A percentile compares a stretch with the other conserved stretches of the same genome.
These are phyloP conservation scores for Enhydra lutris DNA, from an alignment of 2,113 vertebrate species.

Conservation along the genomic window DNA sequence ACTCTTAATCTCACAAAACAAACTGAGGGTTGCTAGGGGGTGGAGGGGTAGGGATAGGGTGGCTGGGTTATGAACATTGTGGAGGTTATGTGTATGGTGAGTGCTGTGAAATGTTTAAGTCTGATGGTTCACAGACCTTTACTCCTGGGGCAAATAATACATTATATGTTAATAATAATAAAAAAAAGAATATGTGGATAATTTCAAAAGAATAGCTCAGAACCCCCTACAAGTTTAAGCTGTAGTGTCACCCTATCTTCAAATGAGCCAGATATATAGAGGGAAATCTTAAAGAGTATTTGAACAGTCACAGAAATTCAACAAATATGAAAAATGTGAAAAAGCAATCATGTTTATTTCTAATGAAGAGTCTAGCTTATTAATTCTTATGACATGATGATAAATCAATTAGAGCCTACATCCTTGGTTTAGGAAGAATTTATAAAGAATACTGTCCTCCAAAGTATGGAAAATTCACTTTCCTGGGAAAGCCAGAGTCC, in stretches of 20 bases:
- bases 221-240: not conserved
- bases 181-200: not conserved
- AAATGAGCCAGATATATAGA: not conserved
- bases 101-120: too few species aligned
- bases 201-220: not conserved
- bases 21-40: too few species aligned
- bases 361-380: not conserved
- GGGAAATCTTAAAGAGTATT: not conserved
- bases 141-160: too few species aligned
- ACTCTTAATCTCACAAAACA: too few species aligned
- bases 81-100: too few species aligned
- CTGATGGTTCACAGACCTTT: too few species aligned
- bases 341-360: slow-evolving; percentile 3
- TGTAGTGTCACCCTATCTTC: not conserved
- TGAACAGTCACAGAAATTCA: not conserved
- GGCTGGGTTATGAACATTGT: too few species aligned
- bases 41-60: too few species aligned
- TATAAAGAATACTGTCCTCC: not conserved
- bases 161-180: too few species aligned
- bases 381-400: not conserved
- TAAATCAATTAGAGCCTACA: not conserved
- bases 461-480: not conserved
- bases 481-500: not conserved
- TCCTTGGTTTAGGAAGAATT: not conserved
- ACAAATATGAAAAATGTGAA: not conserved